phyloP scores from a whole-genome alignment of 1,140 invertebrate species.

The Pseudomyrmex flavicornis region DNA sequence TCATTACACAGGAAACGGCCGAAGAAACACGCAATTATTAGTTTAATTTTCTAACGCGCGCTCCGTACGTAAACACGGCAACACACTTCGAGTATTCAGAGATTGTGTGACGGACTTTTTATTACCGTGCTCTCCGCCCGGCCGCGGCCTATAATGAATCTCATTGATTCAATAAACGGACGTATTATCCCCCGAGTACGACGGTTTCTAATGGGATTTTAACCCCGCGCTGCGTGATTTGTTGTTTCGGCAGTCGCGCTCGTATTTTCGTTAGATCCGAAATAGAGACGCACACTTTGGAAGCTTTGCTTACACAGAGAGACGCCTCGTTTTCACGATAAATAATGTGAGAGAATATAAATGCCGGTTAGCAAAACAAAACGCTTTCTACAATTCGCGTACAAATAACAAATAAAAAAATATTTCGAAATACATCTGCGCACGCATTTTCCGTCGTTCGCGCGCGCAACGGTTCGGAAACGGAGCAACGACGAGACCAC shows the following conservation, averaged over 20 bases:
- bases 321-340: slow-evolving; percentile 13
- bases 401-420: slow-evolving; percentile 20
- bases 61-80: neutral
- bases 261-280: slow-evolving; percentile 47
- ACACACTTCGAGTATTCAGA: neutral
- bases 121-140: neutral
- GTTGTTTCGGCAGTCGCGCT: slow-evolving; percentile 23
- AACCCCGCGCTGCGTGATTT: slow-evolving; percentile 6
- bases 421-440: neutral
- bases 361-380: neutral
- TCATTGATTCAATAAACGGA: slow-evolving; percentile 55
- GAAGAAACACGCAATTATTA: slow-evolving; percentile 40
- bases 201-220: slow-evolving; percentile 42
- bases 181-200: slow-evolving; percentile 30
- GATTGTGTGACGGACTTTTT: slow-evolving; percentile 23
- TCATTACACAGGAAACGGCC: slow-evolving; percentile 33
- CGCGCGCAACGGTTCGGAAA: slow-evolving; percentile 22
- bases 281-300: slow-evolving; percentile 16
- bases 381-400: neutral
- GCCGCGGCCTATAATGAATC: slow-evolving; percentile 28
- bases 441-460: neutral
- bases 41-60: slow-evolving; percentile 48
- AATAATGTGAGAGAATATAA: slow-evolving; percentile 29
- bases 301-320: neutral
- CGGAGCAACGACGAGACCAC: slow-evolving; percentile 18